Evolutionary conservation across 2,888 invertebrate genomes (phyloP), one percentile per base, ranked within the genome.

Genomic region (Synanthedon myopaeformis): DNA sequence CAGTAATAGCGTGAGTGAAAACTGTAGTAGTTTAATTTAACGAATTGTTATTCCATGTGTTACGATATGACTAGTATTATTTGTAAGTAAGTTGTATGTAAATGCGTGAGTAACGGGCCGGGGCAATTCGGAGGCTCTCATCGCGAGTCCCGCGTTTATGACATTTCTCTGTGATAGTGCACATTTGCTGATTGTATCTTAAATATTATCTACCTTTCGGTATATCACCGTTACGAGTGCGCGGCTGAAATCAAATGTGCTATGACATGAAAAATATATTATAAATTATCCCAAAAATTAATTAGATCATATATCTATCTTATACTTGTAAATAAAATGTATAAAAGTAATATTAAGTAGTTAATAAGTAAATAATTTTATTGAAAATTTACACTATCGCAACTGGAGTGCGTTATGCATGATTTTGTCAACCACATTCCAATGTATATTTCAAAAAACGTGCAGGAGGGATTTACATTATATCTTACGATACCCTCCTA

Each of bases 151-250:
- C 83, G 74, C 70, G 77, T 82, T 79, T 76, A 84, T 82, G 85
- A 86, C 86, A 82, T 82, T 83, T 85, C 85, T 86, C 87, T 87
- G 87, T 87, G 87, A 87, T 87, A 87, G 75, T 77, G 84, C 84
- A 80, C 84, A 77, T 75, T 72, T 61, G 65, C 67, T 70, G 76
- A 72, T 78, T 76, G 79, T 73, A 72, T 72, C 72, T 62, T 59
- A 64, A 35, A 23, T 23, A 23, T 23, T 23, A 23, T 53, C 41
- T 19, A 52, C 13, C 13, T 3, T n/a, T 45, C 14, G 45, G 45
- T 45, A 45, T 5, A n/a, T n/a, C 3, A 35, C 35, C 10, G 35
- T 35, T 35, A 10, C 35, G 45, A 45, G 13, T n/a, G 4, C 1
- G 8, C 8, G 49, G 54, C 45, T 50, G 49, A 54, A 52, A 49